Base-by-base conservation (phyloP, 2,113 vertebrate genomes). In the Calonectris borealis region DNA sequence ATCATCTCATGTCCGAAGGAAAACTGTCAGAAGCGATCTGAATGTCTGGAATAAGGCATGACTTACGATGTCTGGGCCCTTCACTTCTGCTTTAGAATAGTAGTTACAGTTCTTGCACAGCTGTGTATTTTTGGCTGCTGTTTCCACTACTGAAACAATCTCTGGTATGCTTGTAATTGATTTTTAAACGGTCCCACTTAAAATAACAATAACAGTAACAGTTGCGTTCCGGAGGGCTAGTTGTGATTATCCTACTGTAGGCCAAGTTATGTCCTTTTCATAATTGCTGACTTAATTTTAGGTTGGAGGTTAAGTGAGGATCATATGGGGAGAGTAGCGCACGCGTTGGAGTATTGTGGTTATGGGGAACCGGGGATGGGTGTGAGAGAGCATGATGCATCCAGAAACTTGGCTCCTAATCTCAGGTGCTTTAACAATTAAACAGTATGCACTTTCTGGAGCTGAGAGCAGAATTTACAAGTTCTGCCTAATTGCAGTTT, bases 321-420 rank as follows among this genome's bases (percentile, higher is more conserved):
- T 18, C 9, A 1, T 14, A 5, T 20, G 11, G n/a, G 36, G 36
- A 10, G 7, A 52, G 38, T 0, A 26, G 32, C 1, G 0, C 20
- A 5, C 1, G 1, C 34, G 1, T 5, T 24, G 52, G 10, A 20
- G 31, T 17, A 1, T 6, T 64, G 58, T 16, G n/a, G 22, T 31
- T 55, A 4, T 1, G 10, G 36, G 48, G 62, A 58, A 2, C 27
- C 7, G 65, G 42, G 32, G 11, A 13, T 17, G 69, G 27, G 16
- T 60, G 40, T 65, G 68, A 57, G 62, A 27, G 40, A 77, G 24
- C 34, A 10, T 46, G n/a, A 25, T 4, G 26, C 16, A 4, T 25
- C 31, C 40, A 25, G 44, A 61, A 72, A 24, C 58, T 16, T 16
- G 68, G 16, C 34, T 49, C 17, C 62, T 61, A 2, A 3, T 29